Base-by-base conservation (phyloP, 2,113 vertebrate species). In the Hiodon tergisus region DNA sequence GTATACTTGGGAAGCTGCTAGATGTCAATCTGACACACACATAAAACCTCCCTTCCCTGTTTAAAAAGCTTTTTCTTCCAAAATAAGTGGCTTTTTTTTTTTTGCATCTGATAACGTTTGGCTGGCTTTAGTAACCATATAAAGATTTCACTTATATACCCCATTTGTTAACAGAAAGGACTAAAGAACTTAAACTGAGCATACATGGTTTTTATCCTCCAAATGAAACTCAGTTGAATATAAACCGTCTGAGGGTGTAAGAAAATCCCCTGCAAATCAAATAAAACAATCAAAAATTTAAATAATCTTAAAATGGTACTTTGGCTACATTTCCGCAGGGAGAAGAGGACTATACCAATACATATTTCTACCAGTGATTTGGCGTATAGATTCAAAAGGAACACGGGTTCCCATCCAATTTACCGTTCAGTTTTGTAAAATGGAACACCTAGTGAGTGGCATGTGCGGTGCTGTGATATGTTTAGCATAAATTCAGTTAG, bases 241-340 rank as follows among this genome's bases (percentile, higher is more conserved):
- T 7, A 63, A 17, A 63, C n/a, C 10, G 47, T 31, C 31, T 31
- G 31, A 59, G 14, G 14, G 14, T 59, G 58, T 9, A 9, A 17
- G 68, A 58, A 17, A 67, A 55, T 14, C 6, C 47, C 63, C n/a
- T 55, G 31, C 53, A 71, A 65, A 55, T 17, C 6, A 60, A 70
- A 70, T 16, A 14, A 72, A 65, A 73, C 16, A 63, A 60, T 53
- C n/a, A 8, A 6, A 53, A 5, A 11, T 17, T 17, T 57, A 48
- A 72, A 76, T 31, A 71, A 65, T 46, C 60, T 69, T 76, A 17
- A 63, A 58, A 57, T 58, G 62, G 76, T 76, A 73, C 71, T 77
- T 77, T 77, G 76, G 76, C 76, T 71, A 65, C 47, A 61, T 63
- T 62, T 66, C 73, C 52, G 5, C 17, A 14, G 17, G 2, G 50